Base-by-base conservation (phyloP, 2,113 vertebrate genomes). In the Carassius auratus region DNA sequence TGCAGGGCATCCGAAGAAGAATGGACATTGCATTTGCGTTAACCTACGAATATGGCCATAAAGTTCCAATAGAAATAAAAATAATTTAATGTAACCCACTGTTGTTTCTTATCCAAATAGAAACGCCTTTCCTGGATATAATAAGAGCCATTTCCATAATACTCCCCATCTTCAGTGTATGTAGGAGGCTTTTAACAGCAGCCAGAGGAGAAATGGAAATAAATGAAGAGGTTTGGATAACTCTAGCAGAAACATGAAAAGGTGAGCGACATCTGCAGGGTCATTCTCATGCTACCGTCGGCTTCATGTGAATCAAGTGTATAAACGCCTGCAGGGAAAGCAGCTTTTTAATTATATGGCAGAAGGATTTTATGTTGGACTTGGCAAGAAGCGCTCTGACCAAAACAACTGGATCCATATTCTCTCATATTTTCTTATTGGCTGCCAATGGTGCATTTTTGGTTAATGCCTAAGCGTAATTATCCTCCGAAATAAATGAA, bases 401-500 rank as follows among this genome's bases (percentile, higher is more conserved):
- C 52, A 12, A 23, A 64, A 52, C 83, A 61, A 74, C 57, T 55
- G 64, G 45, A 78, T 66, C 33, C 10, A 12, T 42, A 75, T 69
- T 68, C 71, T 38, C 61, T 38, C 10, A 12, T 42, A 75, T 69
- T 68, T 61, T 38, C 61, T 38, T 17, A 19, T 38, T 9, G 79
- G 45, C 73, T 33, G 73, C 61, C 85, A 83, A 17, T 36, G 30
- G 62, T 3, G 0, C 33, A 59, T 59, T 83, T 86, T 48, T 83
- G 48, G 15, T 83, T 69, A 38, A 76, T 50, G 61, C 48, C 73
- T n/a, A 69, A 77, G 21, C 17, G 61, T 38, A 76, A 83, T 86
- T 86, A 68, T 55, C 71, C 62, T 69, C 33, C 33, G 30, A 83
- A 86, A 86, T 77, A 83, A 77, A 74, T 77, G 62, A 86, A 77